phyloP scores from a whole-genome alignment of 1,140 invertebrate species.

The Agrypnia vestita region DNA sequence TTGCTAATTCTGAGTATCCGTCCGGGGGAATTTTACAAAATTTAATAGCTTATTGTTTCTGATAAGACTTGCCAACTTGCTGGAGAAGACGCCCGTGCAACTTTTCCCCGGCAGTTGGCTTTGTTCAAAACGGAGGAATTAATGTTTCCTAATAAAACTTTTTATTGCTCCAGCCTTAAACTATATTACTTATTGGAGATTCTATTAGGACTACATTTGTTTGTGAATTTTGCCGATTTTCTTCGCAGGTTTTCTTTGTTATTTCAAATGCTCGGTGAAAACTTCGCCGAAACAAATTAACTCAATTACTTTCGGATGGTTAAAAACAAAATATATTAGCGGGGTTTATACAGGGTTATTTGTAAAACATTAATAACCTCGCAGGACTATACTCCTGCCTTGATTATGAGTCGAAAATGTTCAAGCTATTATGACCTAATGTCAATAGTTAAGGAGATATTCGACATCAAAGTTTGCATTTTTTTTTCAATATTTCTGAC shows the following conservation, averaged over 20 bases:
- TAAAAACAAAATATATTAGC: no score
- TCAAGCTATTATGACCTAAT: no score
- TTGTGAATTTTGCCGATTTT: constrained; percentile 3
- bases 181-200: constrained; percentile 22
- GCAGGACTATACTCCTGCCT: no score
- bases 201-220: constrained; percentile 32
- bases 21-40: constrained; percentile 54
- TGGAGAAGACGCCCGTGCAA: constrained; percentile 24
- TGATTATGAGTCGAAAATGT: no score
- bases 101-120: constrained; percentile 50
- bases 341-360: no score
- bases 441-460: no score
- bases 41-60: constrained; percentile 62
- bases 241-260: neutral
- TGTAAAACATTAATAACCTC: no score
- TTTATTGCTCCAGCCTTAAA: constrained; percentile 42
- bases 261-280: no score
- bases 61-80: constrained; percentile 56
- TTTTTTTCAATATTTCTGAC: no score
- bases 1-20: constrained; percentile 61
- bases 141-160: constrained; percentile 50
- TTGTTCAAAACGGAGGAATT: constrained; percentile 51
- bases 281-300: no score
- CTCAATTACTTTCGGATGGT: no score
- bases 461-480: no score